Evolutionary conservation across 2,113 vertebrate genomes (phyloP).

Genomic region (Pogona vitticeps): DNA sequence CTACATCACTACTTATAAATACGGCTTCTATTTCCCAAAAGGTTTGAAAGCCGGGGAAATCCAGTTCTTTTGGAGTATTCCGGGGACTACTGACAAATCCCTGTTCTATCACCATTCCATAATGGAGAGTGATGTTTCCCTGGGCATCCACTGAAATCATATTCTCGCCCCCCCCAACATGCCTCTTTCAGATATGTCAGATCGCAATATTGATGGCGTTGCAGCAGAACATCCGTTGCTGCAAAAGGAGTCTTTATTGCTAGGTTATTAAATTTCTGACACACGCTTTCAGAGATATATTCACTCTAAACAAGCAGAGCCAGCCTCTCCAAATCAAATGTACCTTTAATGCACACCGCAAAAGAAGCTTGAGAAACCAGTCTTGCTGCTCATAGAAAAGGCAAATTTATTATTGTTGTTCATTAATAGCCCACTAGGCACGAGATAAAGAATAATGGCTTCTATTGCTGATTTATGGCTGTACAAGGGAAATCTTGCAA

Average conservation of each 20-base stretch:
- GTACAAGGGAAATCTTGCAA: too few species aligned
- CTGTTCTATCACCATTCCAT: neutral
- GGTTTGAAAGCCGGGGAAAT: neutral
- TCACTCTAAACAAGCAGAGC: neutral
- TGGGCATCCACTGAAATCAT: neutral
- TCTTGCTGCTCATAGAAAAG: too few species aligned
- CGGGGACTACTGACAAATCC: neutral
- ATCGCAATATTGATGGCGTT: slow-evolving; percentile 2
- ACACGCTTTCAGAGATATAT: neutral
- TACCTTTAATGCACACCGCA: neutral
- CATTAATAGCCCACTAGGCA: too few species aligned
- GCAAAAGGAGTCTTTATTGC: slow-evolving; percentile 16
- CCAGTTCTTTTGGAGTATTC: neutral
- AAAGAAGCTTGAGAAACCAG: neutral
- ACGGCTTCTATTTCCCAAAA: neutral
- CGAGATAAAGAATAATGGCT: too few species aligned
- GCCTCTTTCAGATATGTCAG: neutral
- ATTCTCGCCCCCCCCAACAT: neutral
- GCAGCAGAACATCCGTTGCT: slow-evolving; percentile 13
- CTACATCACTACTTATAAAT: neutral
- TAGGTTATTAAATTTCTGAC: slow-evolving; percentile 28
- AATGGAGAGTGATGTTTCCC: neutral
- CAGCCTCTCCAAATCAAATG: neutral
- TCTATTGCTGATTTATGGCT: too few species aligned
- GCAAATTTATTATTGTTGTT: too few species aligned